Evolutionary conservation across 2,888 invertebrate genomes (phyloP).

Genomic region (Tryphoninae sp.): DNA sequence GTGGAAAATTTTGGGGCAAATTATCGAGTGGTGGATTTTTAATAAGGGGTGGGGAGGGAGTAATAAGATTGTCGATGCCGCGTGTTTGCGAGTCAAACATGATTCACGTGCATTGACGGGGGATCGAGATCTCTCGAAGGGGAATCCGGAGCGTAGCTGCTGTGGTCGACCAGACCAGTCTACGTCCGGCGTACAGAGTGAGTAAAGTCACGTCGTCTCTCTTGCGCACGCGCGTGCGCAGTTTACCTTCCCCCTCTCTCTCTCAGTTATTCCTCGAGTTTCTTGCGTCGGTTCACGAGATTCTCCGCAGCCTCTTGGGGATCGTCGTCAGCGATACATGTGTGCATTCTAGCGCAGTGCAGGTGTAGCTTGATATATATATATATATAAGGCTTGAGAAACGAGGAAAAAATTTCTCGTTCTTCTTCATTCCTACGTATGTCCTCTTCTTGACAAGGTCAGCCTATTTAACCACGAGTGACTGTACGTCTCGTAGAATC

Average conservation of each 20-base stretch:
- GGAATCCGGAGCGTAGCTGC: slow-evolving; percentile 41
- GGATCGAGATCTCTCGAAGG: slow-evolving; percentile 44
- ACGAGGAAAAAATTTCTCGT: slow-evolving; percentile 49
- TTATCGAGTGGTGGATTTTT: slow-evolving; percentile 7
- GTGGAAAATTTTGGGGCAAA: not conserved
- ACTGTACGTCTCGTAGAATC: not conserved
- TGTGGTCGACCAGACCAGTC: slow-evolving; percentile 43
- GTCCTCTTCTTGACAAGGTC: slow-evolving; percentile 20
- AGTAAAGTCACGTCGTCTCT: slow-evolving; percentile 34
- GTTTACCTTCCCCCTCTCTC: not conserved
- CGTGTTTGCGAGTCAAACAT: slow-evolving; percentile 74
- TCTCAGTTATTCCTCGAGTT: slow-evolving; percentile 3
- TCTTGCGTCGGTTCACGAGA: slow-evolving; percentile 33
- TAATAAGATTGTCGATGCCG: slow-evolving; percentile 67
- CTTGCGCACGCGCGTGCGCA: not conserved
- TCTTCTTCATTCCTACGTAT: slow-evolving; percentile 47
- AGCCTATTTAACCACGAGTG: not conserved
- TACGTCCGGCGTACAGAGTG: slow-evolving; percentile 55
- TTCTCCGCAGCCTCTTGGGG: slow-evolving; percentile 10
- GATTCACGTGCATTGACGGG: slow-evolving; percentile 74
- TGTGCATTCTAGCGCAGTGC: slow-evolving; percentile 23
- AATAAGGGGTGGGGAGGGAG: not conserved
- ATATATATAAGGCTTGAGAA: slow-evolving; percentile 11
- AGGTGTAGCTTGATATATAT: slow-evolving; percentile 23
- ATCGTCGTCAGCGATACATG: slow-evolving; percentile 26